Base-by-base conservation (phyloP, 2,797 vertebrate species). In the Sebastes aleutianus region DNA sequence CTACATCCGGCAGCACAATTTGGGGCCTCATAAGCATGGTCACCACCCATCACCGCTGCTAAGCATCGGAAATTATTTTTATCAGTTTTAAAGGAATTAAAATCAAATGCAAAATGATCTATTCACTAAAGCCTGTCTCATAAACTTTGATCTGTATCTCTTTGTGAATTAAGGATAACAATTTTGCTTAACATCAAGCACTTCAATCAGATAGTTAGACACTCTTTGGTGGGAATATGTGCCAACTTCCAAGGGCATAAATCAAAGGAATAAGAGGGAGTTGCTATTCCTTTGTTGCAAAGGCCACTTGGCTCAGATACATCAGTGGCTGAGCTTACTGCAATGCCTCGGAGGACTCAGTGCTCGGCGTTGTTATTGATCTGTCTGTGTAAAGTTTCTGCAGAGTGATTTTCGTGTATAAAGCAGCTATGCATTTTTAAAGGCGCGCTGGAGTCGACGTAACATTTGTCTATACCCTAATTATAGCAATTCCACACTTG, bases 361-460 rank as follows among this genome's bases (percentile, higher is more conserved):
- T 66, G 87, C 89, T 84, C 36, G 57, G 90, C 89, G 76, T 74
- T 83, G 74, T 85, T 95, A 95, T 95, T 94, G 95, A 96, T 95
- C 92, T 91, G 90, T 92, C 87, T 92, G 92, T 93, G 93, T 90
- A 94, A 94, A 95, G 94, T 94, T 94, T 91, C 88, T 88, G 83
- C 83, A 86, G 88, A 94, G 86, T 90, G 92, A 94, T 93, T 94
- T 89, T 43, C 47, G 53, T 72, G 74, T 91, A 79, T 88, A 89
- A 93, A 92, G 88, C 89, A 78, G 85, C 76, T 70, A 90, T 93
- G 87, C 84, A 87, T 89, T 93, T 91, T 92, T 92, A 90, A 91
- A 85, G 85, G 64, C 82, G 57, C 80, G 78, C 80, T 70, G 56
- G 27, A 87, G 80, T 78, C 85, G 78, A 89, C 73, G 29, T 82